phyloP scores from a whole-genome alignment of 2,797 vertebrate genomes.

The Bradypus variegatus region DNA sequence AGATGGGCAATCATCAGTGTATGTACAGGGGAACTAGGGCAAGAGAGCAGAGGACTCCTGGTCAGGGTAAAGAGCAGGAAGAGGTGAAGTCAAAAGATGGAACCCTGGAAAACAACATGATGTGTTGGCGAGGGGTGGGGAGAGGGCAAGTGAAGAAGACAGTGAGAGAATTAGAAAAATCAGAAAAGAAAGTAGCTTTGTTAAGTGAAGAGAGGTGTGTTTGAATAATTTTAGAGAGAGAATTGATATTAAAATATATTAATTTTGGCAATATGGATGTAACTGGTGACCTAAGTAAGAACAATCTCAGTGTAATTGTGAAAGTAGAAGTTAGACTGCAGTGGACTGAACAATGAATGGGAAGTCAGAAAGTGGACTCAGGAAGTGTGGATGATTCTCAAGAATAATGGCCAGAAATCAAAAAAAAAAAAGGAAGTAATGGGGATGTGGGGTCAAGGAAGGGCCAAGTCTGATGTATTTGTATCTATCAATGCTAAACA shows the following conservation, averaged over 20 bases:
- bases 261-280: not conserved
- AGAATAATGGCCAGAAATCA: not conserved
- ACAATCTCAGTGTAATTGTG: not conserved
- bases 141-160: not conserved
- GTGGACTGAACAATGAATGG: not conserved
- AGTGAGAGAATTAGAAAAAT: not conserved
- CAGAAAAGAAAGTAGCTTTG: not conserved
- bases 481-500: not conserved
- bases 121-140: too few relatives aligned
- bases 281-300: not conserved
- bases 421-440: not conserved
- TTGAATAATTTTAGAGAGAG: not conserved
- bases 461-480: not conserved
- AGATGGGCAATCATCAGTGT: not conserved
- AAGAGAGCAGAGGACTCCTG: not conserved
- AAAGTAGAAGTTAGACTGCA: not conserved
- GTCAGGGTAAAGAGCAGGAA: not conserved
- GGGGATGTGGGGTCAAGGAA: not conserved
- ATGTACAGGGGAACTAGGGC: not conserved
- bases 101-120: not conserved
- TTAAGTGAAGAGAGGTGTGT: not conserved
- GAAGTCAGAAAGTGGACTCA: conserved; percentile 1
- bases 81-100: not conserved
- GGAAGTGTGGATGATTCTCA: conserved; percentile 6
- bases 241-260: not conserved